Evolutionary conservation across 2,797 vertebrate genomes (phyloP).

Genomic region (Tamandua tetradactyla): DNA sequence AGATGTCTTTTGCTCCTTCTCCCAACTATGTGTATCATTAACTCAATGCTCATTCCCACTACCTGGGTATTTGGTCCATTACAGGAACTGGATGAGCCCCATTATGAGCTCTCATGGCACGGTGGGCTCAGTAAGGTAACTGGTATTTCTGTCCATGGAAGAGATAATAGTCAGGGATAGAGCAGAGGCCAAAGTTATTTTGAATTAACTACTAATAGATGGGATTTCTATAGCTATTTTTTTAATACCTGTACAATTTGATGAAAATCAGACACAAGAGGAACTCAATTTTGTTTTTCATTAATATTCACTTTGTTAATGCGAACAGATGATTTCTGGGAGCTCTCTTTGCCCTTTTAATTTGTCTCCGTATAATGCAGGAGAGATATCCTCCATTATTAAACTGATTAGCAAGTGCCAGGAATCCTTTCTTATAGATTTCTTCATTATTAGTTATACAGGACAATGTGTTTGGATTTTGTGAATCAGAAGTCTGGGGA

Average conservation of each 20-base stretch:
- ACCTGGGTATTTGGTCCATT: neutral
- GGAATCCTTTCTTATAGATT: slow-evolving; percentile 48
- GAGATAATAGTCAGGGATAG: slow-evolving; percentile 53
- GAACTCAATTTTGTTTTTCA: slow-evolving; percentile 83
- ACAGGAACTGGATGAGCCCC: slow-evolving; percentile 53
- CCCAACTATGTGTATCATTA: neutral
- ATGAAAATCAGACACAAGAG: slow-evolving; percentile 83
- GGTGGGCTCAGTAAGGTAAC: neutral
- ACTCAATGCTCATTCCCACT: neutral
- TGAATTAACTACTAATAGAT: slow-evolving; percentile 78
- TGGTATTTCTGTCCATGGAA: slow-evolving; percentile 54
- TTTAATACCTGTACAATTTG: slow-evolving; percentile 78
- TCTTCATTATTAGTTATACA: slow-evolving; percentile 52
- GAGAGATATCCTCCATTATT: slow-evolving; percentile 69
- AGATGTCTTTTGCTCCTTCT: neutral
- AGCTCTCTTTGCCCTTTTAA: slow-evolving; percentile 80
- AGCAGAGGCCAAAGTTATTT: slow-evolving; percentile 80
- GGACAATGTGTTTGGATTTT: slow-evolving; percentile 43
- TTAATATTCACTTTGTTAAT: slow-evolving; percentile 84
- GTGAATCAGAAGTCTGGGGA: slow-evolving; percentile 32
- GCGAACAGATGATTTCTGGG: slow-evolving; percentile 80
- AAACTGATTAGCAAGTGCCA: slow-evolving; percentile 73
- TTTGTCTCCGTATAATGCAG: slow-evolving; percentile 70
- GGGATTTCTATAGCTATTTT: slow-evolving; percentile 80
- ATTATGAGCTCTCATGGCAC: neutral